phyloP scores from a whole-genome alignment of 2,113 vertebrate genomes.

The Prunella fulvescens region DNA sequence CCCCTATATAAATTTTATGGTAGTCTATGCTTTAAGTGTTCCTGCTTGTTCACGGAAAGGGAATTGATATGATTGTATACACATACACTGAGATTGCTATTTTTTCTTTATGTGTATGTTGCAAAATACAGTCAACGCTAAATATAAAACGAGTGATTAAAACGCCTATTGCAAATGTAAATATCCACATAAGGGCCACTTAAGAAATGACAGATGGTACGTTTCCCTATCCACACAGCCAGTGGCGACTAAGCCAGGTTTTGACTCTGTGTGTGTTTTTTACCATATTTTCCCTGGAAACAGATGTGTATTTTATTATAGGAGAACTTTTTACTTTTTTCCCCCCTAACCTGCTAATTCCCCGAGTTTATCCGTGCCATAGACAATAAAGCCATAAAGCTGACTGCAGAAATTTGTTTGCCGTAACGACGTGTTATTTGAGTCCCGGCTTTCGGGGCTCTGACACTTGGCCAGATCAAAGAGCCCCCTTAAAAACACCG shows the following conservation, averaged over 20 bases:
- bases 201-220: not conserved
- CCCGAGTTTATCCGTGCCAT: constrained; percentile 34
- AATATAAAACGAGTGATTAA: not conserved
- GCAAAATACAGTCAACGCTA: not conserved
- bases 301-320: constrained; percentile 55
- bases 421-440: constrained; percentile 59
- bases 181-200: not conserved
- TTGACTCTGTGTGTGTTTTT: not conserved
- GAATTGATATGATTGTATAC: not conserved
- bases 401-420: constrained; percentile 57
- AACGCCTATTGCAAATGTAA: not conserved
- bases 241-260: not conserved
- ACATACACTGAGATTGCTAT: no score
- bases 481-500: not conserved
- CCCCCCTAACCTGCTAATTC: constrained; percentile 1
- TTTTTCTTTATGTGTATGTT: not conserved
- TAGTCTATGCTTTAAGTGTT: not conserved
- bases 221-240: not conserved
- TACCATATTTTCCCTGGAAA: constrained; percentile 17
- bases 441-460: constrained; percentile 25
- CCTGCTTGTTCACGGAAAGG: not conserved
- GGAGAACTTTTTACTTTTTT: not conserved
- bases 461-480: constrained; percentile 57
- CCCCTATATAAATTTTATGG: constrained; percentile 28
- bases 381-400: constrained; percentile 53